A percentile compares a stretch with the other conserved stretches of the same genome.
phyloP scores from a whole-genome alignment of 2,888 invertebrate species.

The Lordiphosa fenestrarum region DNA sequence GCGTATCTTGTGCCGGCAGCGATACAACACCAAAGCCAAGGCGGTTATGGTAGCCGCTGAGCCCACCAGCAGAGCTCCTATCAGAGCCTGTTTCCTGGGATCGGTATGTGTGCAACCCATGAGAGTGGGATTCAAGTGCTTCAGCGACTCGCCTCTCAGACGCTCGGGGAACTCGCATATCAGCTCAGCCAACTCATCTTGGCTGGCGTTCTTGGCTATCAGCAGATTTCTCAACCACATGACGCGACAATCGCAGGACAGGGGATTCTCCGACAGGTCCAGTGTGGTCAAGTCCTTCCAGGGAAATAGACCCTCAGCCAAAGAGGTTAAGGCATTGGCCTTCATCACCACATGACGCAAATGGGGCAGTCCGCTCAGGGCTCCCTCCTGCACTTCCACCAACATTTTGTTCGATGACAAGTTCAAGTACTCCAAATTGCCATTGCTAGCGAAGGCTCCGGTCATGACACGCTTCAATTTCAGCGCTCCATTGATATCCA shows the following conservation, averaged over 20 bases:
- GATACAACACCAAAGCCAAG: constrained; percentile 87
- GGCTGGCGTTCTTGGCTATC: constrained; percentile 74
- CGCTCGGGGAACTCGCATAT: constrained; percentile 89
- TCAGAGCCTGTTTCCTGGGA: constrained; percentile 89
- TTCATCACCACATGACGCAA: constrained; percentile 88
- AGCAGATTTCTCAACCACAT: constrained; percentile 90
- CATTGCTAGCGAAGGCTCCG: constrained; percentile 90
- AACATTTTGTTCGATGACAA: constrained; percentile 90
- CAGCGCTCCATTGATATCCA: constrained; percentile 90
- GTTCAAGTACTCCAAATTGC: constrained; percentile 89
- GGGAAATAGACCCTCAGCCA: constrained; percentile 89
- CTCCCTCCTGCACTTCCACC: constrained; percentile 88
- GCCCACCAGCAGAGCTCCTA: constrained; percentile 88
- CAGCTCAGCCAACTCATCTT: constrained; percentile 80
- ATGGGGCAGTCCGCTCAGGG: constrained; percentile 90
- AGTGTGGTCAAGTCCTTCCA: constrained; percentile 89
- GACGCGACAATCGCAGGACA: constrained; percentile 90
- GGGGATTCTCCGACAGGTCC: constrained; percentile 90
- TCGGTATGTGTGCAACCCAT: constrained; percentile 91
- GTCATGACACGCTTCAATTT: constrained; percentile 87
- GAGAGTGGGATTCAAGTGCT: constrained; percentile 87
- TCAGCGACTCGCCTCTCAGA: constrained; percentile 86
- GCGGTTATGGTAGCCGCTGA: constrained; percentile 87
- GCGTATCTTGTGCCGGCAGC: constrained; percentile 89
- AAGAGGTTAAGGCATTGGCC: constrained; percentile 88